phyloP scores from a whole-genome alignment of 2,888 invertebrate genomes.

The Scaptomyza parva region DNA sequence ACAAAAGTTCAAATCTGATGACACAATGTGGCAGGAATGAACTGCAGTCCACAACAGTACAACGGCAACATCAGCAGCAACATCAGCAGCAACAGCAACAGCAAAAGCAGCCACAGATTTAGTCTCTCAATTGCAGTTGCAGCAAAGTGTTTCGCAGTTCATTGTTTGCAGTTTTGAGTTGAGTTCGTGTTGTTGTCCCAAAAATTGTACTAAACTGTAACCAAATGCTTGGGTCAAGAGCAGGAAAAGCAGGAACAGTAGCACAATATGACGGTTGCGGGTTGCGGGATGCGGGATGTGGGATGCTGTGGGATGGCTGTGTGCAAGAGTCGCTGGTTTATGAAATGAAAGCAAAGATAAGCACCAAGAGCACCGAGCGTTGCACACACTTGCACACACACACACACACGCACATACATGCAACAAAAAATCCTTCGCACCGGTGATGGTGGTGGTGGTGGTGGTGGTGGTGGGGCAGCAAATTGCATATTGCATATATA shows the following conservation, averaged over 20 bases:
- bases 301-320: conserved; percentile 23
- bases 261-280: too few species aligned
- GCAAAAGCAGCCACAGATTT: conserved; percentile 31
- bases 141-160: conserved; percentile 59
- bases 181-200: conserved; percentile 54
- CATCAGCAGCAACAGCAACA: conserved; percentile 36
- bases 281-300: too few species aligned
- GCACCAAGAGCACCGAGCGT: conserved; percentile 50
- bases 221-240: conserved; percentile 45
- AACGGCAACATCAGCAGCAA: conserved; percentile 21
- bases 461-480: conserved; percentile 50
- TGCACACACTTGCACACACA: conserved; percentile 37
- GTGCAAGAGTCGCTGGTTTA: conserved; percentile 65
- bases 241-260: conserved; percentile 16
- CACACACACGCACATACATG: conserved; percentile 9
- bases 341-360: conserved; percentile 80
- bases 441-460: conserved; percentile 67
- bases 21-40: conserved; percentile 74
- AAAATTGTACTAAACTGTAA: conserved; percentile 72
- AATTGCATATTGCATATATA: conserved; percentile 71
- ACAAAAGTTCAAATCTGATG: conserved; percentile 76
- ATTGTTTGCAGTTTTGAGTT: conserved; percentile 71
- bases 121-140: conserved; percentile 72
- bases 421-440: conserved; percentile 49
- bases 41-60: conserved; percentile 59